Percentiles rank a stretch among this genome's conserved stretches.
Evolutionary conservation across 2,888 invertebrate species (phyloP).

Genomic region (Drosophila anomelani): DNA sequence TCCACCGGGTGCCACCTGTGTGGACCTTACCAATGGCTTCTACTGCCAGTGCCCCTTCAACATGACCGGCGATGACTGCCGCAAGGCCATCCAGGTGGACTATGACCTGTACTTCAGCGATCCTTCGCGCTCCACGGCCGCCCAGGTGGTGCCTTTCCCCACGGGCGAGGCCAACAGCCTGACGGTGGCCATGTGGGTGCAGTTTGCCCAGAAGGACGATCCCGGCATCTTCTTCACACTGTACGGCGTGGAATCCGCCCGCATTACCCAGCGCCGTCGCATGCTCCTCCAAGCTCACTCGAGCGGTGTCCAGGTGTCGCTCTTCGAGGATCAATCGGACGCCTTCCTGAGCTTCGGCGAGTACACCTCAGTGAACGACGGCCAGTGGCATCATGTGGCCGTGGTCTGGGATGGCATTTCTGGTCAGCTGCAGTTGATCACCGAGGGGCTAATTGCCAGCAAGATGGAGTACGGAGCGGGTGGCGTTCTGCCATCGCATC

Average conservation of each 20-base stretch:
- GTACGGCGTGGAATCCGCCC: slow-evolving; percentile 93
- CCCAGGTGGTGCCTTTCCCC: slow-evolving; percentile 96
- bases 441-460: slow-evolving; percentile 98
- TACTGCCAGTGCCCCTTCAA: slow-evolving; percentile 99
- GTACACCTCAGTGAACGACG: slow-evolving; percentile 97
- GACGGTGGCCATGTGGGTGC: slow-evolving; percentile 98
- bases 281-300: slow-evolving; percentile 96
- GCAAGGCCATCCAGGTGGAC: slow-evolving; percentile 99
- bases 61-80: slow-evolving; percentile 97
- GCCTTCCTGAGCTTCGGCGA: slow-evolving; percentile 95
- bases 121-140: slow-evolving; percentile 94
- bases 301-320: slow-evolving; percentile 95
- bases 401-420: slow-evolving; percentile 97
- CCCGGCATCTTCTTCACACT: slow-evolving; percentile 97
- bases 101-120: slow-evolving; percentile 98
- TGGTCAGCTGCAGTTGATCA: slow-evolving; percentile 94
- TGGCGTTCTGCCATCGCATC: slow-evolving; percentile 91
- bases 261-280: slow-evolving; percentile 90
- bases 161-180: slow-evolving; percentile 91
- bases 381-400: slow-evolving; percentile 98
- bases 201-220: slow-evolving; percentile 95
- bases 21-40: slow-evolving; percentile 95
- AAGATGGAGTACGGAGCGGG: slow-evolving; percentile 96
- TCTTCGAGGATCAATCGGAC: slow-evolving; percentile 95
- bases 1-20: slow-evolving; percentile 96